Conservation (phyloP, 2,113 vertebrate genomes). For the Melanocharis versteri region DNA sequence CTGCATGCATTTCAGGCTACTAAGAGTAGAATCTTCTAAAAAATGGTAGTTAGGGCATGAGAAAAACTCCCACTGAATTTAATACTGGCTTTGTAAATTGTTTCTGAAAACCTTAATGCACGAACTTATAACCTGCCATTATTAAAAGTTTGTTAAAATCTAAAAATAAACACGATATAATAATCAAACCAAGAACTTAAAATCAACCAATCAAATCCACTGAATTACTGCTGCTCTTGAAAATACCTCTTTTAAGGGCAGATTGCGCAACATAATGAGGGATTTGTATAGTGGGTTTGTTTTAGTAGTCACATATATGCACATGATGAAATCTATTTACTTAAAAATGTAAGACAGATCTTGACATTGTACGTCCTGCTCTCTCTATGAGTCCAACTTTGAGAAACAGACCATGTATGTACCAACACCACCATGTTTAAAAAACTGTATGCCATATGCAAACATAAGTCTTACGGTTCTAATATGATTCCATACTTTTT, state of each 20-base stretch:
- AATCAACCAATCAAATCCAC: background rate
- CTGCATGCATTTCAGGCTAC: background rate
- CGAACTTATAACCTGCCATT: background rate
- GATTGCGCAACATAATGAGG: background rate
- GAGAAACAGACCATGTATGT: background rate
- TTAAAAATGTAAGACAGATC: background rate
- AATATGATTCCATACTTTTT: background rate
- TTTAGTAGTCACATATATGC: background rate
- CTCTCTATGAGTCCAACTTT: background rate
- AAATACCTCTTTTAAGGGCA: background rate
- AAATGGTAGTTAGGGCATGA: background rate
- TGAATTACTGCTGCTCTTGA: background rate
- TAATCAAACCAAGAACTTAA: background rate
- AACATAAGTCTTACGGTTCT: background rate
- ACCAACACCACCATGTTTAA: background rate
- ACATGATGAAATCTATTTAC: background rate
- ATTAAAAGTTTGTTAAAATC: background rate
- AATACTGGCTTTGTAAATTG: background rate
- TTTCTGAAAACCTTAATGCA: background rate
- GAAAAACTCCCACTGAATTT: background rate
- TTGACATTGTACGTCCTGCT: background rate
- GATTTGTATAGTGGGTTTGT: background rate
- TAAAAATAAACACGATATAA: background rate
- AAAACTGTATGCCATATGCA: background rate
- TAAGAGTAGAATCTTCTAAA: background rate